phyloP scores from a whole-genome alignment of 2,113 vertebrate species.

The Psophia crepitans region DNA sequence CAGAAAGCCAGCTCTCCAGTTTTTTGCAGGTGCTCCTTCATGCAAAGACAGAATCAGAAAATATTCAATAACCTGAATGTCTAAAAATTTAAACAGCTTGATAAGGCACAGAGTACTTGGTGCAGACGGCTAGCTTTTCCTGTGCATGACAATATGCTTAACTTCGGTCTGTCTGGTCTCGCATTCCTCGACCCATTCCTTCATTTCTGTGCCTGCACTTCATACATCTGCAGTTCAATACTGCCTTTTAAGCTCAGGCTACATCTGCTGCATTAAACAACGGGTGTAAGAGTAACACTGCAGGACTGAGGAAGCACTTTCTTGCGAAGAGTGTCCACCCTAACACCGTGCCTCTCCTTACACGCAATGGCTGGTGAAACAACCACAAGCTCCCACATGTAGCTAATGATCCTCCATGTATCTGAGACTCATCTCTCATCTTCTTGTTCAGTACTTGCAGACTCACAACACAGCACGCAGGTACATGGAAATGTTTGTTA shows the following conservation, averaged over 20 bases:
- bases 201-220: neutral
- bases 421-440: neutral
- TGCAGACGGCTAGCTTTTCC: neutral
- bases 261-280: neutral
- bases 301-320: neutral
- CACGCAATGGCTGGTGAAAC: rapidly evolving
- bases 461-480: neutral
- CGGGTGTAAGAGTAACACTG: neutral
- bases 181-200: neutral
- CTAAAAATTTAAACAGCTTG: neutral
- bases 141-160: neutral
- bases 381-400: neutral
- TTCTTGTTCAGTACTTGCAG: neutral
- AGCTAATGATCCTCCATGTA: neutral
- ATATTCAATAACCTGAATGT: neutral
- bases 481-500: neutral
- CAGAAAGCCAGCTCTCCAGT: neutral
- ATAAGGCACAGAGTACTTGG: neutral
- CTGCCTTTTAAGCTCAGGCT: neutral
- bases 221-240: neutral
- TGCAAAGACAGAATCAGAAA: neutral
- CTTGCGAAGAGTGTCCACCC: neutral
- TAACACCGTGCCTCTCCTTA: neutral
- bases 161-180: neutral
- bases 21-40: neutral